These are phyloP conservation scores for Pterophyllum scalare DNA, from an alignment of 2,113 vertebrate genomes.

Conservation along the genomic window DNA sequence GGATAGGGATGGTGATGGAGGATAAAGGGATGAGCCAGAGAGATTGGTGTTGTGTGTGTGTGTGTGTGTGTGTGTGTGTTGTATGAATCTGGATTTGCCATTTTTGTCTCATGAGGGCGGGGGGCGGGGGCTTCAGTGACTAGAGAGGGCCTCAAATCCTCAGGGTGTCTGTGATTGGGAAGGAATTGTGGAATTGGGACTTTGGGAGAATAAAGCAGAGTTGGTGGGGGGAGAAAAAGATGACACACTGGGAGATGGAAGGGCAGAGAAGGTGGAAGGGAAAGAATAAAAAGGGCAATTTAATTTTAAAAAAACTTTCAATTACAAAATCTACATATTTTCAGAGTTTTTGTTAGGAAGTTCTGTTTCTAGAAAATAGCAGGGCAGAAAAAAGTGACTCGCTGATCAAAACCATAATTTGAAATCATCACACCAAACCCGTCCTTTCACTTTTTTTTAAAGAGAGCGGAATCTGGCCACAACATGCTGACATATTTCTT, in stretches of 20 bases:
- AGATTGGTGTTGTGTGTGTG: slow-evolving; percentile 43
- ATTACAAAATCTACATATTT: slow-evolving; percentile 19
- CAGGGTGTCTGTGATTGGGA: slow-evolving; percentile 59
- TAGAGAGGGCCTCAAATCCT: slow-evolving; percentile 50
- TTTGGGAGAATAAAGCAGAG: slow-evolving; percentile 23
- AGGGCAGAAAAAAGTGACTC: slow-evolving; percentile 2
- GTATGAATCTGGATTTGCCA: slow-evolving; percentile 20
- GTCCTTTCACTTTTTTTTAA: slow-evolving; percentile 27
- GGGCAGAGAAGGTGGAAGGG: slow-evolving; percentile 9
- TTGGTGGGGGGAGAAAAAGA: slow-evolving; percentile 27
- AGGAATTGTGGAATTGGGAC: slow-evolving; percentile 63
- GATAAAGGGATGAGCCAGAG: slow-evolving; percentile 63
- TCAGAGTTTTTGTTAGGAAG: slow-evolving; percentile 23
- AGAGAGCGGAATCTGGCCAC: slow-evolving; percentile 6
- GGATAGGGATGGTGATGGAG: slow-evolving; percentile 51
- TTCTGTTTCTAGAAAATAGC: slow-evolving; percentile 14
- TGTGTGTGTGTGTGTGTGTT: slow-evolving; percentile 4
- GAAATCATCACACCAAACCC: slow-evolving; percentile 39
- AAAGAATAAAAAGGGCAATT: slow-evolving; percentile 37
- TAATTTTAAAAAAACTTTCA: slow-evolving; percentile 24
- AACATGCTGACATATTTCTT: slow-evolving; percentile 11
- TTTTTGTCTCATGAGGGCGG: slow-evolving; percentile 22
- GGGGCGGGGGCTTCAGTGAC: slow-evolving; percentile 13
- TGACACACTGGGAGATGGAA: slow-evolving; percentile 4
- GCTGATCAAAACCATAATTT: slow-evolving; percentile 37